Evolutionary conservation across 2,113 vertebrate species (phyloP), one percentile per base, ranked within the genome.

Genomic region (Plectropomus leopardus): DNA sequence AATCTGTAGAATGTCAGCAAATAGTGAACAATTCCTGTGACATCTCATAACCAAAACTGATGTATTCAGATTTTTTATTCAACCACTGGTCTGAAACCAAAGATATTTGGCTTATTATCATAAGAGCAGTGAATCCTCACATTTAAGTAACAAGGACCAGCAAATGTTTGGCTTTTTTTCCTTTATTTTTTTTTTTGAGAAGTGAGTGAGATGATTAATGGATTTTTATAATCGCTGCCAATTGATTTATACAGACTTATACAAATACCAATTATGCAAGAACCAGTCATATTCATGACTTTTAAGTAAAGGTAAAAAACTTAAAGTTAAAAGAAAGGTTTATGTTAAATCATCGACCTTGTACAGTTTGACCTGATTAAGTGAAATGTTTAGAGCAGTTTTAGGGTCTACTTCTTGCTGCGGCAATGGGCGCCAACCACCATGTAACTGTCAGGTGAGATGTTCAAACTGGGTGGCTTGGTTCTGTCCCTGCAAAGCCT

Each of bases 371-470:
- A 13, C 75, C 32, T 66, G 57, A 70, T 69, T 58, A 59, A 64
- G 19, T 59, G 30, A 70, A 51, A 44, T 69, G 48, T 63, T 72
- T 68, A 65, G 17, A 64, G 61, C 30, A 30, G 34, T 51, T n/a
- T 19, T 4, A 64, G 64, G 21, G 21, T 77, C 82, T 97, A 96
- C 90, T 97, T 99, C 92, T 97, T 99, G 78, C 94, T 87, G 77
- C 95, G 96, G 84, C 96, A 96, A 82, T 96, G 96, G 75, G 97
- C 97, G 28, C 97, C 97, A 21, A 99, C 97, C 78, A 98, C 97
- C 95, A 99, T 94, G 57, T 99, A 99, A 88, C 96, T 97, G 90
- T 98, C 98, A 65, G 97, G 96, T 47, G 96, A 97, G 84, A 95
- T 91, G 92, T 93, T 97, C 81, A 96, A 91, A 64, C 86, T 95